Base-by-base conservation (phyloP, 2,797 vertebrate genomes). In the Todus mexicanus region DNA sequence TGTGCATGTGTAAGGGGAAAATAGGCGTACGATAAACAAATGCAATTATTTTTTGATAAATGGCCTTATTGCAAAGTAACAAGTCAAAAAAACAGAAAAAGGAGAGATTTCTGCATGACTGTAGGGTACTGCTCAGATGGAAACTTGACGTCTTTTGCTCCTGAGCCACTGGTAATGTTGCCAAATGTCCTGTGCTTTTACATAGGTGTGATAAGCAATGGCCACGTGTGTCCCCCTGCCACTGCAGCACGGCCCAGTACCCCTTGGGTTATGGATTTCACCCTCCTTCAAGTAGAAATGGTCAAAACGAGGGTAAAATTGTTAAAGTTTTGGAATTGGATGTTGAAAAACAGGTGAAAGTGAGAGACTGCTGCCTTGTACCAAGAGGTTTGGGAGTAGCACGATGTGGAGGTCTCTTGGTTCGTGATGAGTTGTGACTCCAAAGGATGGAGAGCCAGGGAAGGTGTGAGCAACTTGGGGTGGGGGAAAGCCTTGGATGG, bases 151-250 rank as follows among this genome's bases (percentile, higher is more conserved):
- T 21, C 19, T 80, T 51, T 69, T 73, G 20, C 26, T 65, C 42
- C 48, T 72, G 42, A 78, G 7, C 11, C 5, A 1, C 6, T 66
- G 56, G 15, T 48, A 4, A 14, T 48, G 11, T 6, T 27, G 29
- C 6, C 21, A 8, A 29, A 6, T 6, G 12, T 23, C 12, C 13
- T 17, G 29, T 59, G 18, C 20, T 64, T 59, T 78, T 23, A 11
- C 15, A 5, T 2, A 21, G 20, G 5, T 1, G 4, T 11, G 42
- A 6, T 9, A 20, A 51, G 40, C 2, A 3, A 22, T 21, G 51
- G 35, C 31, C 3, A 1, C 3, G 33, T 0, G 1, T 2, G 8
- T 73, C 56, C 25, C 10, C 40, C 47, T 48, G 59, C 19, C 20
- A 1, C 37, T 40, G 35, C 42, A 71, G 43, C 10, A 2, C 2